Evolutionary conservation across 2,113 vertebrate species (phyloP), one percentile per base, ranked within the genome.

Genomic region (Heliornis fulica): DNA sequence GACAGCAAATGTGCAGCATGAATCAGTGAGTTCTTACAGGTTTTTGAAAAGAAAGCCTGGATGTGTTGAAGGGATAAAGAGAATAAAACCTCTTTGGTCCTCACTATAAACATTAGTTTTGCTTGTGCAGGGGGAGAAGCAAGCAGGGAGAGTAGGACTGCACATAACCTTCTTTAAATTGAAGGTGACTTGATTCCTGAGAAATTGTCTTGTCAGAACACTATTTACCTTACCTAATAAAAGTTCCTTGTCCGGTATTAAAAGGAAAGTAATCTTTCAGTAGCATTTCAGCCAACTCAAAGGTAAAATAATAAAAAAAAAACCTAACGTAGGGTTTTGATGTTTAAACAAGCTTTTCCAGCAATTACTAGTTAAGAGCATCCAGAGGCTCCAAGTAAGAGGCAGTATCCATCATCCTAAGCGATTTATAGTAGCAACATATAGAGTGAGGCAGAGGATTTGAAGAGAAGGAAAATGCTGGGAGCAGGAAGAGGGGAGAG

Each of bases 271-370:
- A 76, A 80, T 70, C 51, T 79, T 91, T 41, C 74, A 75, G 69
- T 82, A 84, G 69, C 69, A 64, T 94, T 94, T 95, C 74, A 87
- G 61, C 51, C 65, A 82, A 56, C 81, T 96, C 65, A 91, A 93
- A 94, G 36, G 29, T 61, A 48, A 76, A 60, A 87, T 92, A 32
- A 56, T 89, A 89, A 93, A 94, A 91, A 61, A n/a, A n/a, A n/a
- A n/a, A n/a, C n/a, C n/a, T 84, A 93, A 87, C 0, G 0, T n/a
- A 56, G 28, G 19, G 41, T 32, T 71, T 64, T 87, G 53, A 91
- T 91, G 41, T 85, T 94, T 93, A 95, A 95, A 94, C 50, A 94
- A 87, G 63, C 63, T 93, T 96, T 87, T 72, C 59, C 61, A 95
- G 48, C 81, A 88, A 90, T 91, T 95, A 87, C 65, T 93, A 65